A percentile compares a stretch with the other conserved stretches of the same genome.
Evolutionary conservation across 2,888 invertebrate genomes (phyloP).

Genomic region (Ferdinandea cuprea): DNA sequence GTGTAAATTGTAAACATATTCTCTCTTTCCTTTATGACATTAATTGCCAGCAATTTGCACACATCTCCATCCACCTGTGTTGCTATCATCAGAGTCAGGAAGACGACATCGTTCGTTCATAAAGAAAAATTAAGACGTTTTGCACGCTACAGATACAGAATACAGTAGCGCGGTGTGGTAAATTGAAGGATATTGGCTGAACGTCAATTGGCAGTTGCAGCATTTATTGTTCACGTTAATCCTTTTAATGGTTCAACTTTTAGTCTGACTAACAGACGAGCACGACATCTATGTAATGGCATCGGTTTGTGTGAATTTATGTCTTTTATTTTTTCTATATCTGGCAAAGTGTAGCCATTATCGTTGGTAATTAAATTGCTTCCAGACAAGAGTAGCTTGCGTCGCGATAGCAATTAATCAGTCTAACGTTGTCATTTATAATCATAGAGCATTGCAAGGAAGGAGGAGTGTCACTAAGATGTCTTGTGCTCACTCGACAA

Average conservation of each 20-base stretch:
- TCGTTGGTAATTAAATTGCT: conserved; percentile 52
- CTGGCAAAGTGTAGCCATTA: conserved; percentile 6
- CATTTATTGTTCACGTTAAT: conserved; percentile 63
- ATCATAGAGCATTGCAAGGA: conserved; percentile 18
- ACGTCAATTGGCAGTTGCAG: conserved; percentile 48
- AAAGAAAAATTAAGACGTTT: conserved; percentile 47
- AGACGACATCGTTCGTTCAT: conserved; percentile 23
- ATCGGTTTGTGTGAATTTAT: conserved; percentile 64
- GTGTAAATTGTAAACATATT: conserved; percentile 30
- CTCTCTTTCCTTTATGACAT: conserved; percentile 36
- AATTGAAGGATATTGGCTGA: conserved; percentile 62
- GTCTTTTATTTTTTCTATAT: neutral
- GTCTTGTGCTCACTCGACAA: neutral
- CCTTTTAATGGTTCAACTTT: conserved; percentile 44
- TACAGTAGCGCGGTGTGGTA: conserved; percentile 12
- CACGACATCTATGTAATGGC: conserved; percentile 33
- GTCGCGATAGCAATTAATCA: conserved; percentile 47
- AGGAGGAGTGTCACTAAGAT: conserved; percentile 15
- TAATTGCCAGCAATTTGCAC: conserved; percentile 39
- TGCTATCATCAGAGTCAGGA: neutral
- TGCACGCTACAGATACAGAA: conserved; percentile 6
- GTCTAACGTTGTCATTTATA: conserved; percentile 50
- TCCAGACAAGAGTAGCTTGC: conserved; percentile 32
- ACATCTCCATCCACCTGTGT: conserved; percentile 26
- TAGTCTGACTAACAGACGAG: conserved; percentile 1